Conservation (phyloP, 2,113 vertebrate species). For the Rafetus swinhoei region DNA sequence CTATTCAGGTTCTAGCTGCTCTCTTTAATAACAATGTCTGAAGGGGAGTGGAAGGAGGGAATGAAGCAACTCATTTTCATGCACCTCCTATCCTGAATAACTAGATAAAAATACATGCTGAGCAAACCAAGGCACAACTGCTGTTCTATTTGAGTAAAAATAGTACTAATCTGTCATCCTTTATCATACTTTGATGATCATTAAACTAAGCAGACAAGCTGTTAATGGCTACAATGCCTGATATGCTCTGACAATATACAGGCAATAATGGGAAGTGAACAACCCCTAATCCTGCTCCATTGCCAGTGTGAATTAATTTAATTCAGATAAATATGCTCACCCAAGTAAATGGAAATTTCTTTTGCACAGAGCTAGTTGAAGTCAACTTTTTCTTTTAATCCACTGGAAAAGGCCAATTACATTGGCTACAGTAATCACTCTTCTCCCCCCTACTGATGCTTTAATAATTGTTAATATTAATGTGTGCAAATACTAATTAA, state of each 20-base stretch:
- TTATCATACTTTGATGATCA: conserved; percentile 65
- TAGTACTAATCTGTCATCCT: conserved; percentile 59
- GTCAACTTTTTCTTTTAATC: conserved; percentile 2
- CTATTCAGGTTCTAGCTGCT: not conserved
- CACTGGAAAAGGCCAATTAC: conserved; percentile 19
- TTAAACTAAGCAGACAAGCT: conserved; percentile 63
- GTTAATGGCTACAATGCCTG: conserved; percentile 52
- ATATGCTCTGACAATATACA: conserved; percentile 40
- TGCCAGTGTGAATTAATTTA: conserved; percentile 70
- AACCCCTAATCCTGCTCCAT: conserved; percentile 46
- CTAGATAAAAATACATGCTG: conserved; percentile 9
- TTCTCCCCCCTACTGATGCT: conserved; percentile 14
- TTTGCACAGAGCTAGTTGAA: conserved; percentile 49
- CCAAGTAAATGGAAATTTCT: conserved; percentile 56
- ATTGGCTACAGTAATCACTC: conserved; percentile 33
- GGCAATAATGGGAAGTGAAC: conserved; percentile 36
- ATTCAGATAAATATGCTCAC: conserved; percentile 65
- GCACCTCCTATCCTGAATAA: conserved; percentile 8
- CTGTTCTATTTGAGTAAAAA: conserved; percentile 22
- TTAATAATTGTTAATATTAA: conserved; percentile 56
- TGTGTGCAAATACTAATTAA: conserved; percentile 62
- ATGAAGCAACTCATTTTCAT: not conserved
- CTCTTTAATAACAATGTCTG: conserved; percentile 23
- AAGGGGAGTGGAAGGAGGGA: not conserved
- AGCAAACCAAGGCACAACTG: conserved; percentile 40